These are phyloP conservation scores for Malurus cyaneus DNA, from an alignment of 2,113 vertebrate genomes.

Conservation along the genomic window DNA sequence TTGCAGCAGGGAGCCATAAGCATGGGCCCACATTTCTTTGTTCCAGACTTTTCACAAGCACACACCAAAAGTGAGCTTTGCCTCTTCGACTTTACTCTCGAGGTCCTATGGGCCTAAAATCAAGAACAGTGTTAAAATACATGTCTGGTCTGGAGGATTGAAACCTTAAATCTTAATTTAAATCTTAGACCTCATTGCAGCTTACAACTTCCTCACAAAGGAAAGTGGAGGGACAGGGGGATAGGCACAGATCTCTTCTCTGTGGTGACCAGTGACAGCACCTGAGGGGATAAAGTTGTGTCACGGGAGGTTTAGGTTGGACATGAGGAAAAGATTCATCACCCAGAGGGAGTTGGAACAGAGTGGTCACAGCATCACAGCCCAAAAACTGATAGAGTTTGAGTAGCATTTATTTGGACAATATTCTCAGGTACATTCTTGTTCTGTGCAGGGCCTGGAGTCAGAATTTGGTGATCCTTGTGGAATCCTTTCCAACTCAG, in stretches of 20 bases:
- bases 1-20: neutral
- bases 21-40: neutral
- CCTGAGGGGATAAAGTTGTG: neutral
- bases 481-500: neutral
- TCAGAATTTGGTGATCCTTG: neutral
- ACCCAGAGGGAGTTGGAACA: neutral
- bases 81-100: rapidly evolving
- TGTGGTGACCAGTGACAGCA: neutral
- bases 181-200: neutral
- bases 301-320: neutral
- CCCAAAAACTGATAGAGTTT: neutral
- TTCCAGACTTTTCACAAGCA: neutral
- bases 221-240: neutral
- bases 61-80: neutral
- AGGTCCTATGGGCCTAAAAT: neutral
- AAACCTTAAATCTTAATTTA: neutral
- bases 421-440: neutral
- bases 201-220: neutral
- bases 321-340: neutral
- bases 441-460: neutral
- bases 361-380: neutral
- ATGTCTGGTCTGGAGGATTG: neutral
- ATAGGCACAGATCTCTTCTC: neutral
- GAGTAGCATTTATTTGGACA: neutral
- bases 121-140: neutral